phyloP scores from a whole-genome alignment of 1,140 invertebrate species.

The Stegodyphus dumicola region DNA sequence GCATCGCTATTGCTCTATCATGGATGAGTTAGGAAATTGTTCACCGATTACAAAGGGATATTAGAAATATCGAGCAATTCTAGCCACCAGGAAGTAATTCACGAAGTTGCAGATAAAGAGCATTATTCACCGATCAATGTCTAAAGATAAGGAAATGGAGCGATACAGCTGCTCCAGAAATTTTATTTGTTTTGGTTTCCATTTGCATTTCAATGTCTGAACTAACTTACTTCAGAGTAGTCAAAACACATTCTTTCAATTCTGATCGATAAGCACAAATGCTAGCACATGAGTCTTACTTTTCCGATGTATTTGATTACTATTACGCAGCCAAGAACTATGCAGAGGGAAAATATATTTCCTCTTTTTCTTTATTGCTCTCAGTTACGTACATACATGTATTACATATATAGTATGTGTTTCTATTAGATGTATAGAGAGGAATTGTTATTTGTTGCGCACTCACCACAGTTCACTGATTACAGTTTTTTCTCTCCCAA shows the following conservation, averaged over 20 bases:
- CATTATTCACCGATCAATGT: constrained; percentile 31
- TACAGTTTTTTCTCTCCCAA: too few species aligned
- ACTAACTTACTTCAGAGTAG: constrained; percentile 34
- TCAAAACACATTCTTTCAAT: constrained; percentile 32
- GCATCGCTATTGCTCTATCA: constrained; percentile 34
- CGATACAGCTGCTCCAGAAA: constrained; percentile 8
- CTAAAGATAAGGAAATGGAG: constrained; percentile 25
- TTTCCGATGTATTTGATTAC: too few species aligned
- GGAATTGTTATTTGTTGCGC: too few species aligned
- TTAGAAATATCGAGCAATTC: constrained; percentile 53
- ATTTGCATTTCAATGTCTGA: constrained; percentile 50
- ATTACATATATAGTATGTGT: too few species aligned
- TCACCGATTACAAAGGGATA: constrained; percentile 35
- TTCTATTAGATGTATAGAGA: too few species aligned
- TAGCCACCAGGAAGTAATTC: constrained; percentile 43
- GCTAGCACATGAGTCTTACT: too few species aligned
- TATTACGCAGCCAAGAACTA: too few species aligned
- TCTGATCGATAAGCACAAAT: too few species aligned
- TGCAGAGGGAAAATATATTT: too few species aligned
- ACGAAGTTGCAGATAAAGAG: constrained; percentile 19
- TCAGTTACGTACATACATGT: too few species aligned
- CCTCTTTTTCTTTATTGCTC: too few species aligned
- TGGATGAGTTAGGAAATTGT: constrained; percentile 24
- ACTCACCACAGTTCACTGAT: too few species aligned
- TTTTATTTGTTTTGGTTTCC: constrained; percentile 28